Evolutionary conservation across 2,888 invertebrate genomes (phyloP).

Genomic region (Buathra laborator): DNA sequence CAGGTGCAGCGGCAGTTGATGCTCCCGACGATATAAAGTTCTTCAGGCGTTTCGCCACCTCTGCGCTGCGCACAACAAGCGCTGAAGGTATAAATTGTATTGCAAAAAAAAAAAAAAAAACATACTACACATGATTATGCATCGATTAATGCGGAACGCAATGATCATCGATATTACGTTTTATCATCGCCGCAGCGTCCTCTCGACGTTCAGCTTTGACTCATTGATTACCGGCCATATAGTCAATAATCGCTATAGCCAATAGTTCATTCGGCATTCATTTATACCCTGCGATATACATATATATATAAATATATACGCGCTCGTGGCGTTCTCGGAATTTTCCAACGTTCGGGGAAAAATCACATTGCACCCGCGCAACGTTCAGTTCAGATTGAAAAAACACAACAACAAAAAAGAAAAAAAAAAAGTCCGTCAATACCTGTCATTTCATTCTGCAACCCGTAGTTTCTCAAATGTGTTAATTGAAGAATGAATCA

Average conservation of each 20-base stretch:
- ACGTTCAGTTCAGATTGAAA: conserved; percentile 4
- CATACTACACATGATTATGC: conserved; percentile 49
- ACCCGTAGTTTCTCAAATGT: conserved; percentile 39
- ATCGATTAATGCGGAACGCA: conserved; percentile 56
- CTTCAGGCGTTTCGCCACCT: conserved; percentile 27
- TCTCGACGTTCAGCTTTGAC: conserved; percentile 27
- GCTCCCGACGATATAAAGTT: conserved; percentile 38
- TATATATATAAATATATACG: not conserved
- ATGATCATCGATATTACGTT: conserved; percentile 60
- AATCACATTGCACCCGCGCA: conserved; percentile 30
- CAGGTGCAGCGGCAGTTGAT: conserved; percentile 29
- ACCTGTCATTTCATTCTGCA: conserved; percentile 15
- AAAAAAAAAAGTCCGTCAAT: conserved; percentile 3
- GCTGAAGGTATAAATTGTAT: conserved; percentile 41
- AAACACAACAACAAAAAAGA: not conserved
- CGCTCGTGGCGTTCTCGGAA: conserved; percentile 6
- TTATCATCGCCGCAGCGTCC: conserved; percentile 47
- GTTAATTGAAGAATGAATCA: conserved; percentile 43
- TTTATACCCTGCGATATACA: not conserved
- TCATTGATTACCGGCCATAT: conserved; percentile 40
- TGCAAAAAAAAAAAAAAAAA: conserved; percentile 24
- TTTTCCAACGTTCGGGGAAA: conserved; percentile 25
- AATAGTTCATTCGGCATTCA: conserved; percentile 32
- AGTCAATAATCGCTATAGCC: conserved; percentile 10
- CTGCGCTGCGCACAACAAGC: conserved; percentile 7